Evolutionary conservation across 2,113 vertebrate genomes (phyloP), one percentile per base, ranked within the genome.

Genomic region (Polypterus bichir): DNA sequence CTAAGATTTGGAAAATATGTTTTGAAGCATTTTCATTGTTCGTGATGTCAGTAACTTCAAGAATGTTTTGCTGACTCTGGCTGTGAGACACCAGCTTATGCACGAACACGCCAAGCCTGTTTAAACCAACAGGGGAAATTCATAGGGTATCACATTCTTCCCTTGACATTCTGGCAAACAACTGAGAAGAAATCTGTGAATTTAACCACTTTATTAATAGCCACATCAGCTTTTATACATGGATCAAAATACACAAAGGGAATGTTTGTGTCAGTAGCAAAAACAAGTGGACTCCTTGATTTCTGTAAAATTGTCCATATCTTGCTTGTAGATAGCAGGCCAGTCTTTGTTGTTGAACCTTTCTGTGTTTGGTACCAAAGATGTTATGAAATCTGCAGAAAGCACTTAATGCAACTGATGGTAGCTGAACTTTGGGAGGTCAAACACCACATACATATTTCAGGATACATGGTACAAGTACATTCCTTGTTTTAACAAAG

Each of bases 11-110:
- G 62, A 66, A 58, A 8, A 44, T 62, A 1, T 1, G 47, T n/a
- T 69, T 69, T 49, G 64, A 69, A 7, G 47, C 65, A 68, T 9
- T 63, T 65, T 53, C 10, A 59, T 47, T 2, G 27, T 27, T 27
- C 27, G 27, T 27, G 27, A 27, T 27, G 27, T 27, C 1, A 27
- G 9, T 10, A 59, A 59, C 48, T 59, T 4, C 9, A 59, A 59
- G 54, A 54, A 62, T 10, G 5, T 62, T 10, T 44, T 55, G 3
- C 2, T 27, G 9, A 62, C 49, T 62, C 11, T 62, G 10, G 27
- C 61, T 45, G 6, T n/a, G n/a, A 62, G 61, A 7, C 61, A 62
- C 10, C 7, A 54, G 44, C 61, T 52, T 53, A 45, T 54, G 61
- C 51, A 5, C 53, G 27, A 45, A 10, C 44, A 62, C 54, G 11